These are phyloP conservation scores for Abrostola tripartita DNA, from an alignment of 2,888 invertebrate species.

Conservation along the genomic window DNA sequence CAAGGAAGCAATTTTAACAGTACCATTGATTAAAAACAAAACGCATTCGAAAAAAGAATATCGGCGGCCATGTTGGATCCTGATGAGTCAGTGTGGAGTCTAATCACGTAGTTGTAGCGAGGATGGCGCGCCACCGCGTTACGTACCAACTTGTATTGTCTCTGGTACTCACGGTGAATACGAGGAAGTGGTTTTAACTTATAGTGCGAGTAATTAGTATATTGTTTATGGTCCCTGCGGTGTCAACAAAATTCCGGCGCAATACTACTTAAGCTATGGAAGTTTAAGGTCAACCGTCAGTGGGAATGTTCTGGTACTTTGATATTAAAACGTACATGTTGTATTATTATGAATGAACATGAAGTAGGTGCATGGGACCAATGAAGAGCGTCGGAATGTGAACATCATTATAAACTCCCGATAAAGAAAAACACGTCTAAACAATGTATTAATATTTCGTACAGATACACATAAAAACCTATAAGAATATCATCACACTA, in stretches of 20 bases:
- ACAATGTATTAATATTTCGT: too few relatives aligned
- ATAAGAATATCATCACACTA: too few relatives aligned
- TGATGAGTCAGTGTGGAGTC: constrained; percentile 80
- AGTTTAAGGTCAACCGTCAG: too few relatives aligned
- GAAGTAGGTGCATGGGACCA: too few relatives aligned
- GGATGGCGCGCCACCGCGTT: constrained; percentile 64
- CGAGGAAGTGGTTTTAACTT: constrained; percentile 51
- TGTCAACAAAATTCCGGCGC: constrained; percentile 6
- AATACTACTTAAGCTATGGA: not conserved
- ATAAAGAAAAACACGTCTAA: too few relatives aligned
- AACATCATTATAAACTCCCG: too few relatives aligned
- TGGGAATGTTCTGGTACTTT: too few relatives aligned
- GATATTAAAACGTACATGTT: too few relatives aligned
- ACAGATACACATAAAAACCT: too few relatives aligned
- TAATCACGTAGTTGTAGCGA: constrained; percentile 70
- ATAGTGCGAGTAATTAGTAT: constrained; percentile 26
- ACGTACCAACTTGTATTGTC: constrained; percentile 46
- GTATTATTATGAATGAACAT: too few relatives aligned
- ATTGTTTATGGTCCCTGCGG: constrained; percentile 11
- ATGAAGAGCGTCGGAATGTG: too few relatives aligned
- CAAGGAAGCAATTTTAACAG: constrained; percentile 34
- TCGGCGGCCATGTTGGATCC: constrained; percentile 77
- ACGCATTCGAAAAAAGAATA: constrained; percentile 44
- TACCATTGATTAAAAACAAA: constrained; percentile 36
- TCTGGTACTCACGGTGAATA: constrained; percentile 26